Evolutionary conservation across 2,113 vertebrate species (phyloP).

Genomic region (Brevimyrus niger): DNA sequence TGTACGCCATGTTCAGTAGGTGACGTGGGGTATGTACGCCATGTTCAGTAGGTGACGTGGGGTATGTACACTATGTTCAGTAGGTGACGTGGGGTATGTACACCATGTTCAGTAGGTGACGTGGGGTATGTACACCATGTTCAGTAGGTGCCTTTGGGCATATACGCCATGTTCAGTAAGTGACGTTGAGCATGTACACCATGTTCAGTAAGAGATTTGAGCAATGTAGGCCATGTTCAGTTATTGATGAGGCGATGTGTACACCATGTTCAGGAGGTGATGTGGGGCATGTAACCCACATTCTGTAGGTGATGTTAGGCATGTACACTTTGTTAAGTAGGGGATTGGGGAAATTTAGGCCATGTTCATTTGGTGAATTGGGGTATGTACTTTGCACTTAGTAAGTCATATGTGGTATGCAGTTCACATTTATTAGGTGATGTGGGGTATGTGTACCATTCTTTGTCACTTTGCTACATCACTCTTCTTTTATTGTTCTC

Average conservation of each 20-base stretch:
- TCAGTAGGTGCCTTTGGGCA: neutral
- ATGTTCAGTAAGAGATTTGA: neutral
- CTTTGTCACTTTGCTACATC: neutral
- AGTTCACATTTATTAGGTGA: neutral
- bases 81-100: neutral
- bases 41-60: neutral
- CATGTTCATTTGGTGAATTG: neutral
- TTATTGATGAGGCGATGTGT: neutral
- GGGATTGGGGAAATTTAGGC: neutral
- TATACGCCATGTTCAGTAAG: neutral
- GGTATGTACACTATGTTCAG: neutral
- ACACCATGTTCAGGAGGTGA: neutral
- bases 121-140: neutral
- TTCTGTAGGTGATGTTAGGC: neutral
- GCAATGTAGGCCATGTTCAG: neutral
- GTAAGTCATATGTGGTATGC: neutral
- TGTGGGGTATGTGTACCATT: neutral
- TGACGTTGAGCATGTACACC: neutral
- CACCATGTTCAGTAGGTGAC: neutral
- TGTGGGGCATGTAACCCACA: neutral
- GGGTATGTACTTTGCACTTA: neutral
- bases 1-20: neutral
- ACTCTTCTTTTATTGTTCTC: neutral
- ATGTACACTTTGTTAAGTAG: neutral
- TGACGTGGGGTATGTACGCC: neutral